These are phyloP conservation scores for Hypanus sabinus DNA, from an alignment of 2,113 vertebrate species.

Conservation along the genomic window DNA sequence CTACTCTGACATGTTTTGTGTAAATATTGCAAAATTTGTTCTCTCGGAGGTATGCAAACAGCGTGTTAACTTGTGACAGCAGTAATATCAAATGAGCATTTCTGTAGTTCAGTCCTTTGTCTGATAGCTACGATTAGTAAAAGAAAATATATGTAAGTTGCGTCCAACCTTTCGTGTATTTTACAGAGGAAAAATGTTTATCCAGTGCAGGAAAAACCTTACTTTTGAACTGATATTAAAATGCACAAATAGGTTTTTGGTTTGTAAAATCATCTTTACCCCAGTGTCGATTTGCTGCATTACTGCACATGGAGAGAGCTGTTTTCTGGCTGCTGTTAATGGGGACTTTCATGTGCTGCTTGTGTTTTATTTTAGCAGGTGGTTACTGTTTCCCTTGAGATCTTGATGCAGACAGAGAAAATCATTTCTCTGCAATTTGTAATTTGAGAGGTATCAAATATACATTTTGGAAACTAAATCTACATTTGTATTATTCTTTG, in stretches of 20 bases:
- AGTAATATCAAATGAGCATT: background rate
- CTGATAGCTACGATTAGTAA: background rate
- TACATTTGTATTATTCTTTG: background rate
- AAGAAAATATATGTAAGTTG: background rate
- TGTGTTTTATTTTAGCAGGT: background rate
- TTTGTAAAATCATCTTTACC: background rate
- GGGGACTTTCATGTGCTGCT: background rate
- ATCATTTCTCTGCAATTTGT: background rate
- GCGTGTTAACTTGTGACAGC: background rate
- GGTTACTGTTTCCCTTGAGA: background rate
- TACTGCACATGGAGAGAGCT: background rate
- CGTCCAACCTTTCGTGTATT: background rate
- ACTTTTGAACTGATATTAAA: background rate
- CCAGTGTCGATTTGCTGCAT: background rate
- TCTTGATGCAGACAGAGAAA: background rate
- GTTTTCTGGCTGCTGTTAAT: background rate
- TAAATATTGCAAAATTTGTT: background rate
- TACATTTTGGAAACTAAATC: background rate
- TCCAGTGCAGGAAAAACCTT: background rate
- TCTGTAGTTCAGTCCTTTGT: background rate
- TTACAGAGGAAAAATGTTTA: background rate
- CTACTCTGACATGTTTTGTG: background rate
- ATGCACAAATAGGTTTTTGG: background rate
- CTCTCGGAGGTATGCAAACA: background rate
- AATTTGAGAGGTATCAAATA: conserved; percentile 9